These are phyloP conservation scores for Melanocharis versteri DNA, from an alignment of 2,113 vertebrate species.

Conservation along the genomic window DNA sequence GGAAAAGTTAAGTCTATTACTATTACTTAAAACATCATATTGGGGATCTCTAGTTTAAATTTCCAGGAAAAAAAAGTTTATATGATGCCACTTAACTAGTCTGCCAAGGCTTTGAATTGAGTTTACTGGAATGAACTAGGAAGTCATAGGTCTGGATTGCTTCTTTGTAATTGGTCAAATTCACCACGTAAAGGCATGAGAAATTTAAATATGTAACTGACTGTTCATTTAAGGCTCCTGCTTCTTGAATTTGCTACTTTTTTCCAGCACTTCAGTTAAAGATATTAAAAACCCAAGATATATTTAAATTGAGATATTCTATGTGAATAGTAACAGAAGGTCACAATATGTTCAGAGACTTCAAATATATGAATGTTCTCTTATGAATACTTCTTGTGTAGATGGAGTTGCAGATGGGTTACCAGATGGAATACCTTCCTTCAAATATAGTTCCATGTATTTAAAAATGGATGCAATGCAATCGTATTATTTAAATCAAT, in stretches of 20 bases:
- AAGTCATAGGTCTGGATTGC: background rate
- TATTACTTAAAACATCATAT: background rate
- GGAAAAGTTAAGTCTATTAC: background rate
- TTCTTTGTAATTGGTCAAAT: background rate
- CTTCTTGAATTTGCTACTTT: background rate
- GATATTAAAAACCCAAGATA: conserved; percentile 39
- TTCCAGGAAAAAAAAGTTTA: background rate
- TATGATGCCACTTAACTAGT: background rate
- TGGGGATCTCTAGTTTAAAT: background rate
- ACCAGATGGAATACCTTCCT: conserved; percentile 60
- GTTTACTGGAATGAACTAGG: background rate
- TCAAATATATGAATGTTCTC: conserved; percentile 60
- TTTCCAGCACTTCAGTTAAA: background rate
- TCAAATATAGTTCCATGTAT: background rate
- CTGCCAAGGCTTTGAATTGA: background rate
- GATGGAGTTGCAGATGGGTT: conserved; percentile 57
- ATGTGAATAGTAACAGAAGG: conserved; percentile 62
- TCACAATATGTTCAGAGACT: conserved; percentile 61
- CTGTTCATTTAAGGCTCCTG: conserved; percentile 40
- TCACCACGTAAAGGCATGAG: background rate
- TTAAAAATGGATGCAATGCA: conserved; percentile 38
- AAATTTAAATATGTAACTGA: background rate
- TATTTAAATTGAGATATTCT: conserved; percentile 26
- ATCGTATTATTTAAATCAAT: conserved; percentile 36
- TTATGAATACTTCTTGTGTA: conserved; percentile 39